A percentile compares a stretch with the other conserved stretches of the same genome.
Evolutionary conservation across 2,797 vertebrate species (phyloP).

Genomic region (Onychomys leucogaster): DNA sequence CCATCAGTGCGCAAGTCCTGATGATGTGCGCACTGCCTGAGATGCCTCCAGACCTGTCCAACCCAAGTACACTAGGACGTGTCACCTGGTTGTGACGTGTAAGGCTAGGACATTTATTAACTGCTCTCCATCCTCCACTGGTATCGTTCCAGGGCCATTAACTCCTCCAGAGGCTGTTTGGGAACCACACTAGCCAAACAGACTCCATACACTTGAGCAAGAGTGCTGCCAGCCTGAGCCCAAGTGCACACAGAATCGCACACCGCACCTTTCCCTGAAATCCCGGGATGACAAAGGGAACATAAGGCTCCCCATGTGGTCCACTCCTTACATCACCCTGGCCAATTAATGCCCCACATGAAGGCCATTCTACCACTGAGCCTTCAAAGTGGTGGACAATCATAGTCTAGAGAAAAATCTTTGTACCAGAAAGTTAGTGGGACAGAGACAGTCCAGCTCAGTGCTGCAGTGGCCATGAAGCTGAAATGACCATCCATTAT

Average conservation of each 20-base stretch:
- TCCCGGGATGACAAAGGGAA: background rate
- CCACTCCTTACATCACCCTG: background rate
- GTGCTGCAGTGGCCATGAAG: background rate
- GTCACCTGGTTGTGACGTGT: background rate
- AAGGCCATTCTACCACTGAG: background rate
- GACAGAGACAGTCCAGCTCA: background rate
- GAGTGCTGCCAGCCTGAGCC: background rate
- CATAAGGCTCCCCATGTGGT: background rate
- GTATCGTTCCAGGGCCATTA: background rate
- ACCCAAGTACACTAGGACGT: background rate
- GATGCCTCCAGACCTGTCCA: background rate
- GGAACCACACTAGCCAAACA: background rate
- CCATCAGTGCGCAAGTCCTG: background rate
- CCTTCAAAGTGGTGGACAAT: background rate
- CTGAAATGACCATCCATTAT: accelerated
- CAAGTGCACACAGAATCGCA: background rate
- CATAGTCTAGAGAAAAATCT: background rate
- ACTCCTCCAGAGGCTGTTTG: background rate
- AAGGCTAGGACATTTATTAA: background rate
- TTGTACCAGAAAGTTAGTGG: background rate
- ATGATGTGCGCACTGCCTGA: background rate
- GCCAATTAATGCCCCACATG: background rate
- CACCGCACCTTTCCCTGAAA: background rate
- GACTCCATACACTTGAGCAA: background rate
- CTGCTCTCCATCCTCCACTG: background rate